phyloP scores from a whole-genome alignment of 1,140 invertebrate genomes.

The Polypedilum vanderplanki region DNA sequence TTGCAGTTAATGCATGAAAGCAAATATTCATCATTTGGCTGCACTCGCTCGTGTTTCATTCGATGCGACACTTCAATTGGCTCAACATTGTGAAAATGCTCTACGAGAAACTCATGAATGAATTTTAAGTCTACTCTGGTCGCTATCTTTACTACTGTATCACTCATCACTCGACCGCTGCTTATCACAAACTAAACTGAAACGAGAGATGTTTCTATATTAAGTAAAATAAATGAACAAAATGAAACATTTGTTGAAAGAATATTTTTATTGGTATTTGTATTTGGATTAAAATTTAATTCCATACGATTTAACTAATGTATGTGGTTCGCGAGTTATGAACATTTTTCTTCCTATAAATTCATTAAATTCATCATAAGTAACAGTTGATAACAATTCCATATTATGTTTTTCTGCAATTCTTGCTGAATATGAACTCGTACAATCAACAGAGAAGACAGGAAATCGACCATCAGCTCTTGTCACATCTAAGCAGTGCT shows the following conservation, averaged over 20 bases:
- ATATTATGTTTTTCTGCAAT: neutral
- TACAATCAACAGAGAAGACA: neutral
- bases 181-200: neutral
- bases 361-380: constrained; percentile 13
- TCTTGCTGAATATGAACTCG: neutral
- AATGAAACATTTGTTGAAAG: neutral
- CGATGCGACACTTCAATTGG: constrained; percentile 10
- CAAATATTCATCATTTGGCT: neutral
- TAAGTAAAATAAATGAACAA: neutral
- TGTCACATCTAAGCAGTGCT: neutral
- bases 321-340: neutral
- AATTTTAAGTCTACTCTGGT: neutral
- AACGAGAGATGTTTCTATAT: neutral
- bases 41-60: neutral
- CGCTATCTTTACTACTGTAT: neutral
- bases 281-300: neutral
- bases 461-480: neutral
- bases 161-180: neutral
- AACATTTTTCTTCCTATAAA: neutral
- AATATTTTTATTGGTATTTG: neutral
- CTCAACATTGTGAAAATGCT: constrained; percentile 8
- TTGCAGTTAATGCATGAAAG: neutral
- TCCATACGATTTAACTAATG: neutral
- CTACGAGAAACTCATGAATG: neutral
- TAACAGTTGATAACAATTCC: neutral